Base-by-base conservation (phyloP, 1,140 invertebrate species). In the Drosophila watanabei region DNA sequence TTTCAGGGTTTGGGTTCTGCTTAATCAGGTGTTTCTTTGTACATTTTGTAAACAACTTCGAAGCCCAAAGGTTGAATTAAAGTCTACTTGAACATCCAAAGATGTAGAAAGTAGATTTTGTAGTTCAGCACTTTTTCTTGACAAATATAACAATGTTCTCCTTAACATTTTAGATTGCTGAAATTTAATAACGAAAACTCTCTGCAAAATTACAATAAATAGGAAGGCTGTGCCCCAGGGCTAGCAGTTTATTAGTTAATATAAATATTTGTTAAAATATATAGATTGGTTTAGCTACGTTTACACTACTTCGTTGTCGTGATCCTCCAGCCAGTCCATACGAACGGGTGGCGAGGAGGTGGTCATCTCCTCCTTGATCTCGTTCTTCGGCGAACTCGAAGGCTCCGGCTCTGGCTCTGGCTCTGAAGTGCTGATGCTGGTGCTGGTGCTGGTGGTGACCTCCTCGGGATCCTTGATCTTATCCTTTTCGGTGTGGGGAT, bases 261-360 rank as follows among this genome's bases (percentile, higher is more conserved):
- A 49, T 63, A 64, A 37, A 68, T 68, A 68, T 64, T 32, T 18
- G 2, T 68, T 30, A 5, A 3, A 9, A 30, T 39, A 30, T 20
- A 3, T 24, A n/a, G n/a, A 24, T 24, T 24, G 10, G 6, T 14
- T 70, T 13, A 70, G 7, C 41, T 58, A 39, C 2, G 5, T 24
- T 39, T 14, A 28, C 2, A 33, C 24, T 70, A 57, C 30, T 72
- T 73, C 70, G 16, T 73, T 73, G 37, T 69, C 70, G 1, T 73
- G 18, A 16, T 73, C 70, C 56, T 60, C 70, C 37, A 73, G 46
- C 70, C 70, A 73, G n/a, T 73, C 68, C 54, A 75, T 33, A 18
- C 9, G 24, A 1, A 52, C 16, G 2, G 71, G 69, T 0, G 68
- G 70, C n/a, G 32, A n/a, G 1, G 70, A 8, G 9, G 71, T 75